A percentile compares a stretch with the other conserved stretches of the same genome.
Conservation (phyloP, 2,797 vertebrate genomes). For the Channa striata region DNA sequence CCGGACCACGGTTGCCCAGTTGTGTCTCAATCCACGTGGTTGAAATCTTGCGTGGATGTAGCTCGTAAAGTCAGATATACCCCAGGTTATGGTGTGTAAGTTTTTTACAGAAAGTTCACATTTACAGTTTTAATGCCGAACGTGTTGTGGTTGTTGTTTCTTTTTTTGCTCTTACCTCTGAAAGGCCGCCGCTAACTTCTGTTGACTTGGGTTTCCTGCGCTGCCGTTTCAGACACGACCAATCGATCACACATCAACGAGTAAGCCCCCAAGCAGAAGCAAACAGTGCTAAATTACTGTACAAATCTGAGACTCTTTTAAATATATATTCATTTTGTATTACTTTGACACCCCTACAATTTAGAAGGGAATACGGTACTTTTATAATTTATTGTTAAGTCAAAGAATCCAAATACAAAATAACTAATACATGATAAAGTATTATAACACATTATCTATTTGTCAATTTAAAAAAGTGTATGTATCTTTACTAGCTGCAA, state of each 20-base stretch:
- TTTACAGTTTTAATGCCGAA: accelerated
- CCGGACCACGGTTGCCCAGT: not conserved
- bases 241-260: slow-evolving; percentile 32
- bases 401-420: too few species aligned
- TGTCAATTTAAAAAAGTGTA: too few species aligned
- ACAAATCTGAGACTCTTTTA: too few species aligned
- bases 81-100: accelerated
- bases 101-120: accelerated
- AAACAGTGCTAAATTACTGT: too few species aligned
- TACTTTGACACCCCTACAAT: too few species aligned
- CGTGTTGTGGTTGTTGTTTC: accelerated
- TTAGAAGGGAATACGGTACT: too few species aligned
- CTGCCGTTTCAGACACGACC: slow-evolving; percentile 19
- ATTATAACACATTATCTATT: too few species aligned
- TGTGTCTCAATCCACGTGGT: slow-evolving; percentile 64
- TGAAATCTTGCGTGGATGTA: not conserved
- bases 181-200: not conserved
- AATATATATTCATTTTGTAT: too few species aligned
- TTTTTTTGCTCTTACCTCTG: slow-evolving; percentile 59
- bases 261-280: too few species aligned
- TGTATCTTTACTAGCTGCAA: too few species aligned
- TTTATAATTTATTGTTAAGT: too few species aligned
- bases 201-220: slow-evolving; percentile 10
- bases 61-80: not conserved
- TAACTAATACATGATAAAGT: too few species aligned